Evolutionary conservation across 2,888 invertebrate genomes (phyloP), one percentile per base, ranked within the genome.

Genomic region (Ennomos quercinarius): DNA sequence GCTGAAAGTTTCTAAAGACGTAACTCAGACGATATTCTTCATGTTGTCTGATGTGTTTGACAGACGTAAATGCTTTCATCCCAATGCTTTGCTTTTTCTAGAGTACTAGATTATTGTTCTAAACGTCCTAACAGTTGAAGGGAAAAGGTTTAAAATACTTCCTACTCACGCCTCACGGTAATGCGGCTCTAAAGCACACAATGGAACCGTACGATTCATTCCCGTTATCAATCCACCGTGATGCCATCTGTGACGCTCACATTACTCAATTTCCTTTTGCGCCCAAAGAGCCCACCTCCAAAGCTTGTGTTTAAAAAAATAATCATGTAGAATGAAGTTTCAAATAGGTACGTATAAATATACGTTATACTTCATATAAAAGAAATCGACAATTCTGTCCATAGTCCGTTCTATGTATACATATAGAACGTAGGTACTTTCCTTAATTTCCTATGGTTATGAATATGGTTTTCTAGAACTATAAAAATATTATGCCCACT

Each of bases 221-320:
- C 87, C 81, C 78, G 86, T 86, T 89, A 91, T 92, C 92, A 91
- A 90, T 92, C 91, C 86, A 83, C 83, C 85, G 82, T 89, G 89
- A 91, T 90, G 89, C 91, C 92, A 91, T 90, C 92, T 90, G 90
- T 87, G 91, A 90, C 90, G 85, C 80, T 70, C 78, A 80, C 86
- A 91, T 92, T 91, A 90, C 86, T 91, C 91, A 92, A 91, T 91
- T 91, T 90, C 86, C 81, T 83, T 85, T 84, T 77, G 84, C 84
- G 81, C 37, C 55, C 50, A 60, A 55, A 38, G 44, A 55, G 35
- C 39, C 36, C 37, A 38, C 37, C 82, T 27, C 77, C 80, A 88
- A n/a, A 82, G 84, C 83, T 82, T 27, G 27, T 27, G 77, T 81
- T 76, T 77, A 74, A 72, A 77, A 78, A 69, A 71, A 67, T 72